Evolutionary conservation across 2,888 invertebrate genomes (phyloP), one percentile per base, ranked within the genome.

Genomic region (Eulithis testata): DNA sequence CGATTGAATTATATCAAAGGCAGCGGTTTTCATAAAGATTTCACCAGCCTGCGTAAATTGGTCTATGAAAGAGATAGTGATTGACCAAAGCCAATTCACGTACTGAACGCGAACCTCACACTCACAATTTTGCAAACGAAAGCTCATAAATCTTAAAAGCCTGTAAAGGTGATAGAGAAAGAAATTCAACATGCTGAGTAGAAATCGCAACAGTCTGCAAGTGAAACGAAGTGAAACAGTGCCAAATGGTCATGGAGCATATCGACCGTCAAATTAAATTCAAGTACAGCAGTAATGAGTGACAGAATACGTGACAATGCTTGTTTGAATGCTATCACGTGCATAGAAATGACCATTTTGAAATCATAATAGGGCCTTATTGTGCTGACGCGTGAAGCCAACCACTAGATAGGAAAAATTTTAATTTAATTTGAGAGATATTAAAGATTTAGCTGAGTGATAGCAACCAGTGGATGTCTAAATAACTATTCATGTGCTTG

Each of bases 201-300:
- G 88, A 88, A 87, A 88, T 87, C 86, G 86, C 80, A 77, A 72
- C 74, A 77, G 73, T 75, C 81, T 83, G 81, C 79, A 76, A 81
- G 88, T 85, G 87, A 87, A 89, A 85, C 89, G 82, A 77, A 86
- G 87, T 89, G 89, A 86, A 88, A 89, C 88, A 83, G 84, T 78
- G 77, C 85, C 80, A 86, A 85, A 85, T 88, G 87, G 80, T 71
- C 88, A 87, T 78, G 69, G 79, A 88, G 82, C 91, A 89, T 89
- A 82, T 86, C 91, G 89, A 88, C 88, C 87, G 84, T 89, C 90
- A 88, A 90, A 90, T 87, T 86, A 84, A 79, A 81, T 82, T 84
- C 86, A 86, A 88, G 86, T 87, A 82, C 86, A 82, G 71, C 73
- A 70, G 71, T 78, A 84, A 83, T 81, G 79, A 80, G 71, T 78